Base-by-base conservation (phyloP, 2,113 vertebrate genomes). In the Percina caprodes region DNA sequence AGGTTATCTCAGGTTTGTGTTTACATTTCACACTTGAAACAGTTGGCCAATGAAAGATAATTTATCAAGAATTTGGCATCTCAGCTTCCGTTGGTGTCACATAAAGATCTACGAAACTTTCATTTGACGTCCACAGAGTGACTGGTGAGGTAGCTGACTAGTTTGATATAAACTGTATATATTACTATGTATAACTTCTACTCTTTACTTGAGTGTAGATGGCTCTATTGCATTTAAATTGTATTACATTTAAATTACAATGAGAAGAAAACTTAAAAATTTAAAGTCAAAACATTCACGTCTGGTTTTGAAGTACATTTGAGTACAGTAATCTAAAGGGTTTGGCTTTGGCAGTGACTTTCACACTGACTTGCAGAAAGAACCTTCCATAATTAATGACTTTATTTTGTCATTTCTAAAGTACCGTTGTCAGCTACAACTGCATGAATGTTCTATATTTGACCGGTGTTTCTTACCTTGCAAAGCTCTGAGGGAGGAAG, bases 401-500 rank as follows among this genome's bases (percentile, higher is more conserved):
- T 65, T 63, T 15, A 19, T 54, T 26, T 26, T 11, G 13, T 58
- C 0, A 23, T 74, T 67, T 45, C 23, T 23, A 8, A 65, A 56
- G 11, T 30, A 42, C 39, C 26, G 65, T 13, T 65, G n/a, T 70
- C 18, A 58, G 58, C 4, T 76, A n/a, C 35, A 65, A 52, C 51
- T 30, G 3, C 42, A n/a, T 35, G 1, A 0, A 49, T 10, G 6
- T 39, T 58, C 2, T 33, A 3, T 19, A 26, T 65, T 68, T 55
- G 24, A 11, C 15, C 4, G 10, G 16, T 10, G 11, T 75, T 3
- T 54, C 90, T 94, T 86, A 99, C 98, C 94, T 92, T 6, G 73
- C 3, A 2, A 99, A 99, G 88, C 97, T 98, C 90, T 98, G 94
- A 0, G 94, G 86, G 23, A 96, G 94, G 90, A 99, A 99, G 0